Conservation (phyloP, 2,888 invertebrate species). For the Napeogenes inachia region DNA sequence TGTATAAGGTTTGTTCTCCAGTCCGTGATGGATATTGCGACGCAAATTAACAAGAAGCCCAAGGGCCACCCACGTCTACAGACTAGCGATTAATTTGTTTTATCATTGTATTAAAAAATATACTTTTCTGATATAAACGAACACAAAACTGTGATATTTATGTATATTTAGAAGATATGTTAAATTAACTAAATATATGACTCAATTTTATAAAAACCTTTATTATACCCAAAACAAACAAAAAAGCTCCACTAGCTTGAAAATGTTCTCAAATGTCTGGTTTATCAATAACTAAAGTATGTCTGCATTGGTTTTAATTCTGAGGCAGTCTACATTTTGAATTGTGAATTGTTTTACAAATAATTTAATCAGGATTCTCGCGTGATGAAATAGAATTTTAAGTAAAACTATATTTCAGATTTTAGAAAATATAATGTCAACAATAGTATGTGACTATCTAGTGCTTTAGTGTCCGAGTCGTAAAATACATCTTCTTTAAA, state of each 20-base stretch:
- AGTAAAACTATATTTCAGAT: conserved; percentile 3
- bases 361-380: conserved; percentile 23
- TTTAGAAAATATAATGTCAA: background rate
- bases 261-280: background rate
- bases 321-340: conserved; percentile 25
- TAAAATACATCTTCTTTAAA: too few species aligned
- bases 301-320: conserved; percentile 12
- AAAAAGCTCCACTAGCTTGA: too few species aligned
- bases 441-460: too few species aligned
- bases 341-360: conserved; percentile 30
- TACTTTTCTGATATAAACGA: background rate
- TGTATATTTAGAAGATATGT: too few species aligned
- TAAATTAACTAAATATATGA: too few species aligned
- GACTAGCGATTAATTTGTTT: conserved; percentile 13
- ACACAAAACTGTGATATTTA: background rate
- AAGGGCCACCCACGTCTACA: conserved; percentile 1
- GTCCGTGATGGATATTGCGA: conserved; percentile 26
- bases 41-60: conserved; percentile 24
- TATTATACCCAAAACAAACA: too few species aligned
- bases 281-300: background rate
- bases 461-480: too few species aligned
- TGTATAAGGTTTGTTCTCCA: conserved; percentile 10
- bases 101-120: background rate
- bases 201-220: too few species aligned
- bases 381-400: conserved; percentile 17